Base-by-base conservation (phyloP, 2,113 vertebrate species). In the Malaclemys terrapin region DNA sequence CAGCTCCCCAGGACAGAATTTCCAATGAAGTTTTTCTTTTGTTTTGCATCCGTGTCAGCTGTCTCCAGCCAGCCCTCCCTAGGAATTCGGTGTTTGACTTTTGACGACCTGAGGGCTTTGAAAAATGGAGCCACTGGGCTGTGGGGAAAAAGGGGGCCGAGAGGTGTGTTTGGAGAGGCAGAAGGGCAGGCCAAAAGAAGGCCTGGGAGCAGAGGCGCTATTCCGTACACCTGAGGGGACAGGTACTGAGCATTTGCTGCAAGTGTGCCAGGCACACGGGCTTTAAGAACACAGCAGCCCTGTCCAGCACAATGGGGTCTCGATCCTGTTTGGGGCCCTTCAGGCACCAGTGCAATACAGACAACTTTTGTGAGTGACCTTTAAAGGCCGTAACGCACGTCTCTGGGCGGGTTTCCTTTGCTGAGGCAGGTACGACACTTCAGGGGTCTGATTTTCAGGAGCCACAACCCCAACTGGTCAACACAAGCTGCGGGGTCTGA, bases 131-230 rank as follows among this genome's bases (percentile, higher is more conserved):
- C 38, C 20, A 19, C n/a, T 24, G 5, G 69, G 69, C 17, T 22
- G 17, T 5, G 69, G 8, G 78, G 85, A 62, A 27, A 1, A 2
- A 50, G 12, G n/a, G 19, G 6, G 47, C 54, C 57, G 81, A 82
- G 38, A 45, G 38, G 10, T 24, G 72, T 11, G 24, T 38, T 11
- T 76, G n/a, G 38, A 76, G 54, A 42, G 0, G 25, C 22, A 35
- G 29, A 0, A 1, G 6, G 80, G 80, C 2, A 72, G 7, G 4
- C 3, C 0, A 0, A 85, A 6, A 38, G 0, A 8, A 52, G 59
- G 49, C 72, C 47, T 50, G 2, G 4, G 3, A 52, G 3, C 0
- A n/a, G 35, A 19, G 62, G 62, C 16, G 62, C 35, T 69, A 69
- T 31, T 69, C 16, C 10, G 56, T 5, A 57, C 25, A 11, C 24